Evolutionary conservation across 2,797 vertebrate genomes (phyloP).

Genomic region (Phaenicophaeus curvirostris): DNA sequence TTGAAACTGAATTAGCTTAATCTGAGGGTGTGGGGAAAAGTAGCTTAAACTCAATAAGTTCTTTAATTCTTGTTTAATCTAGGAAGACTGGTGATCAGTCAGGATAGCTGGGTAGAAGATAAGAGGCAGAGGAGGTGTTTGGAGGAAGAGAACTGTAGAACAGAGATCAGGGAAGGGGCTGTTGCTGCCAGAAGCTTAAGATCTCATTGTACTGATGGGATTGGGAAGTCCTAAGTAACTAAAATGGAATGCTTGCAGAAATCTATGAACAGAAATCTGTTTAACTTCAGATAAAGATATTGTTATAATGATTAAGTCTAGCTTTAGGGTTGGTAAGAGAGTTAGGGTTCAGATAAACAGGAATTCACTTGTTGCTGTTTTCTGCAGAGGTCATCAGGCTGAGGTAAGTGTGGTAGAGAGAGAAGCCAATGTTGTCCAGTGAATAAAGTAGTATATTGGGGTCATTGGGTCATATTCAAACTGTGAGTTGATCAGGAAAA

Average conservation of each 20-base stretch:
- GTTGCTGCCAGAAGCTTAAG: background rate
- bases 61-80: background rate
- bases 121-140: background rate
- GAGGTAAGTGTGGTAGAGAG: background rate
- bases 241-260: background rate
- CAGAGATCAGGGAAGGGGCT: background rate
- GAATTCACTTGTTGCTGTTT: background rate
- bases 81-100: background rate
- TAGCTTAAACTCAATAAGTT: background rate
- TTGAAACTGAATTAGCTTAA: background rate
- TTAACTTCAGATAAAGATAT: background rate
- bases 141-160: background rate
- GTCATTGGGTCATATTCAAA: background rate
- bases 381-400: background rate
- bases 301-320: background rate
- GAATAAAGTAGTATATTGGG: background rate
- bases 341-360: background rate
- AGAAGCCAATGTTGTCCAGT: background rate
- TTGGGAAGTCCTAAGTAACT: accelerated
- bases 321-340: background rate
- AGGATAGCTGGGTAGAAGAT: background rate
- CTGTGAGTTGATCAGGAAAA: background rate
- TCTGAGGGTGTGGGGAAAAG: background rate
- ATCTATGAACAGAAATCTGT: background rate
- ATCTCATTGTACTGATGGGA: background rate